Evolutionary conservation across 2,797 vertebrate genomes (phyloP).

Genomic region (Lycodopsis pacificus): DNA sequence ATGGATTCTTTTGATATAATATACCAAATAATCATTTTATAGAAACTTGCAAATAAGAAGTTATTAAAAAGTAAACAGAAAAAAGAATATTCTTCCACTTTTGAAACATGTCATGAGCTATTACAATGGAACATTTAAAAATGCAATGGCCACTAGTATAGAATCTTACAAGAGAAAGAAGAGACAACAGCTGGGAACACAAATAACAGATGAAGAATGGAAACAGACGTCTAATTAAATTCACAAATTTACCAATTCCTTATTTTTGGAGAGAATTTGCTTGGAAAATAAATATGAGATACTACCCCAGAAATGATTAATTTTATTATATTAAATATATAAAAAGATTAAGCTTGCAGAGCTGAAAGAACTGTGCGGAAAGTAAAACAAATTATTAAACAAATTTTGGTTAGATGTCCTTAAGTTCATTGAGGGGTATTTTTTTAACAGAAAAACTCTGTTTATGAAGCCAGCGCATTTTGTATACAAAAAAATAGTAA

Average conservation of each 20-base stretch:
- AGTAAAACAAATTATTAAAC: background rate
- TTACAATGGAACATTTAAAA: background rate
- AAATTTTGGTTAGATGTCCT: background rate
- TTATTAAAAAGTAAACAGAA: background rate
- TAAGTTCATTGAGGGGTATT: background rate
- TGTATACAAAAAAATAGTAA: background rate
- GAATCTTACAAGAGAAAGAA: background rate
- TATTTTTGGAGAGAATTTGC: background rate
- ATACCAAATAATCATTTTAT: background rate
- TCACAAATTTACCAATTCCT: background rate
- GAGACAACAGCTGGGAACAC: background rate
- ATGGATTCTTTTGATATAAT: background rate
- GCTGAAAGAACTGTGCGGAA: background rate
- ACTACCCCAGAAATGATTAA: background rate
- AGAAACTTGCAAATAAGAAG: background rate
- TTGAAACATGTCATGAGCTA: background rate
- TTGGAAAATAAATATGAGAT: conserved; percentile 1
- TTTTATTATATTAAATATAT: background rate
- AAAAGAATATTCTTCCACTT: background rate
- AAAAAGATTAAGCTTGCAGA: background rate
- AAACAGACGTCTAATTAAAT: background rate
- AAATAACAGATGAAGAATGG: background rate
- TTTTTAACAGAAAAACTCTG: background rate
- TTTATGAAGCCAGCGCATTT: background rate
- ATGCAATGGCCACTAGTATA: background rate